phyloP scores from a whole-genome alignment of 2,888 invertebrate genomes.

The Lochmaea capreae region DNA sequence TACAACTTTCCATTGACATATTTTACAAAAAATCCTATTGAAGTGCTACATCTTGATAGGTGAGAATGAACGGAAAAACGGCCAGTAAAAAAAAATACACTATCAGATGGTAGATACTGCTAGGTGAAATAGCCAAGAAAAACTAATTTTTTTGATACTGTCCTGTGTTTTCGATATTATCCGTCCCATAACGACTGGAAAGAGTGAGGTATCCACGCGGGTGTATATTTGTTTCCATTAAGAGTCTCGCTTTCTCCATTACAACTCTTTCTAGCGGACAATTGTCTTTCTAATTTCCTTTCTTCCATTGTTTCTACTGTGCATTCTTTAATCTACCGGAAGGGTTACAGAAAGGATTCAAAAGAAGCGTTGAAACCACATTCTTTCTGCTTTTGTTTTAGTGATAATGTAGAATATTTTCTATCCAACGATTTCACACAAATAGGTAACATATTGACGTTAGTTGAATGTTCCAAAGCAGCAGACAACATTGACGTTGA shows the following conservation, averaged over 20 bases:
- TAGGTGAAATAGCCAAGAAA: too few relatives aligned
- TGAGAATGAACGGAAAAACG: too few relatives aligned
- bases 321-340: conserved; percentile 24
- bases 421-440: neutral
- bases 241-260: conserved; percentile 21
- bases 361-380: conserved; percentile 19
- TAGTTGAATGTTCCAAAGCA: neutral
- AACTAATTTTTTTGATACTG: neutral
- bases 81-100: too few relatives aligned
- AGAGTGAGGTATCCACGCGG: conserved; percentile 15
- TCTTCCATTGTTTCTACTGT: conserved; percentile 15
- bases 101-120: too few relatives aligned
- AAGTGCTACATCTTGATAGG: too few relatives aligned
- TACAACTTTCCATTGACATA: too few relatives aligned
- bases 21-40: too few relatives aligned
- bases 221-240: conserved; percentile 23
- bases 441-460: neutral
- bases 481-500: neutral
- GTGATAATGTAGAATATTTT: conserved; percentile 10
- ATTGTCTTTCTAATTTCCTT: conserved; percentile 25
- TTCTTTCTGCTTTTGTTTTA: conserved; percentile 10
- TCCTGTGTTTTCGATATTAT: conserved; percentile 9
- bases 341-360: conserved; percentile 17
- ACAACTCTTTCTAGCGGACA: conserved; percentile 24
- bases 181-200: conserved; percentile 2